Percentiles rank a stretch among this genome's conserved stretches.
Evolutionary conservation across 2,888 invertebrate genomes (phyloP).

Genomic region (Nasonovia ribisnigri): DNA sequence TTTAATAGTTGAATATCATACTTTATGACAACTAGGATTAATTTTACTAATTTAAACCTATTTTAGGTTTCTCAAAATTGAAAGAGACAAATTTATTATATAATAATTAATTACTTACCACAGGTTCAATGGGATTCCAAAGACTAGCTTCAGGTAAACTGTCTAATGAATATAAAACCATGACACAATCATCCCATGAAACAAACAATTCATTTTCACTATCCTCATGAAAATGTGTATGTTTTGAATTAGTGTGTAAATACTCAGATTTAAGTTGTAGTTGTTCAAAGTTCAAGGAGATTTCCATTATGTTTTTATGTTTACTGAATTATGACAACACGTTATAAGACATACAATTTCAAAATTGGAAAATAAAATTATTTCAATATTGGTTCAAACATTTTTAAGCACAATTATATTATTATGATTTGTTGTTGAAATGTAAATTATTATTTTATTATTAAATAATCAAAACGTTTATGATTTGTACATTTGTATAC

Average conservation of each 20-base stretch:
- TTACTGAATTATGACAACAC: neutral
- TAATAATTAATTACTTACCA: slow-evolving; percentile 29
- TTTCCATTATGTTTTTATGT: slow-evolving; percentile 11
- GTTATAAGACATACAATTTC: neutral
- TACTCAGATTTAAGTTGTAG: slow-evolving; percentile 46
- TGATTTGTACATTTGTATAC: neutral
- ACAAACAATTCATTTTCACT: slow-evolving; percentile 20
- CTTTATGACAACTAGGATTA: neutral
- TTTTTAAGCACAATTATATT: neutral
- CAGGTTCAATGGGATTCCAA: slow-evolving; percentile 35
- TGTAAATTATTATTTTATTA: neutral
- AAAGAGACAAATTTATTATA: neutral
- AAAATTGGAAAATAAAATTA: neutral
- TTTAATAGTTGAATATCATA: neutral
- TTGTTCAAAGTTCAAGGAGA: slow-evolving; percentile 31
- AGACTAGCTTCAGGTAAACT: slow-evolving; percentile 8
- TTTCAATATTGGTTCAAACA: neutral
- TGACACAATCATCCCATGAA: slow-evolving; percentile 36
- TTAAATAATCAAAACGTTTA: neutral
- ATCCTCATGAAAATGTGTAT: slow-evolving; percentile 35
- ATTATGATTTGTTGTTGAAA: neutral
- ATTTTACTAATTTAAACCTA: neutral
- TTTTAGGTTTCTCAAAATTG: neutral
- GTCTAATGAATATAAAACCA: slow-evolving; percentile 30
- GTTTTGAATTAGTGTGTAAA: slow-evolving; percentile 35